These are phyloP conservation scores for Nerophis ophidion DNA, from an alignment of 2,113 vertebrate genomes.

Conservation along the genomic window DNA sequence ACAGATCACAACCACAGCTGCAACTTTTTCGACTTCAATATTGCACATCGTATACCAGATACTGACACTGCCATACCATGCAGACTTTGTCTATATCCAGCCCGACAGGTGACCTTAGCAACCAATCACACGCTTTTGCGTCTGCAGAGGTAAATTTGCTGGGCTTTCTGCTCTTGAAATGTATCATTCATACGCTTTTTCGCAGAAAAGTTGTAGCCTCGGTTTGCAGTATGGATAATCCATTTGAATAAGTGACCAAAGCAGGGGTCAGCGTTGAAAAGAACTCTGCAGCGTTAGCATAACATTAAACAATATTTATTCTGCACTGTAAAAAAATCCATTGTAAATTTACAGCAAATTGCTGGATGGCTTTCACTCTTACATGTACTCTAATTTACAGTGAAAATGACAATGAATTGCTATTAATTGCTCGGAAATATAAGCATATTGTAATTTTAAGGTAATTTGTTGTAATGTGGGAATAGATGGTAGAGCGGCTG, in stretches of 20 bases:
- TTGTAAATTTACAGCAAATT: too few relatives aligned
- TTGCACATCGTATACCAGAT: constrained; percentile 5
- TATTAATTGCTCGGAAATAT: too few relatives aligned
- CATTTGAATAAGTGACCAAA: background rate
- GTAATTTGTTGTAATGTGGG: too few relatives aligned
- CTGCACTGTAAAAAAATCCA: too few relatives aligned
- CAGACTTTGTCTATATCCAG: constrained; percentile 40
- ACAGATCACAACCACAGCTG: constrained; percentile 51
- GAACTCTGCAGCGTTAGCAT: background rate
- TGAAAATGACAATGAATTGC: too few relatives aligned
- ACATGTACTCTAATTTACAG: too few relatives aligned
- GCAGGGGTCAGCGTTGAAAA: background rate
- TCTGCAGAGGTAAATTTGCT: constrained; percentile 18
- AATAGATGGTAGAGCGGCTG: too few relatives aligned
- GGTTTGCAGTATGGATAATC: background rate
- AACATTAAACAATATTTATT: background rate
- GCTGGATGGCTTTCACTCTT: too few relatives aligned
- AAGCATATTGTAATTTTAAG: too few relatives aligned
- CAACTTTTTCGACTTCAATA: constrained; percentile 16
- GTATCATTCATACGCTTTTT: constrained; percentile 49
- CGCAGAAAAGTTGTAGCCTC: constrained; percentile 38
- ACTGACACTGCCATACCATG: background rate
- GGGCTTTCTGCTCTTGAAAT: constrained; percentile 42
- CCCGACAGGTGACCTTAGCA: constrained; percentile 32
- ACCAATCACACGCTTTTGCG: constrained; percentile 39